phyloP scores from a whole-genome alignment of 1,140 invertebrate genomes.

The Zaprionus ornatus region DNA sequence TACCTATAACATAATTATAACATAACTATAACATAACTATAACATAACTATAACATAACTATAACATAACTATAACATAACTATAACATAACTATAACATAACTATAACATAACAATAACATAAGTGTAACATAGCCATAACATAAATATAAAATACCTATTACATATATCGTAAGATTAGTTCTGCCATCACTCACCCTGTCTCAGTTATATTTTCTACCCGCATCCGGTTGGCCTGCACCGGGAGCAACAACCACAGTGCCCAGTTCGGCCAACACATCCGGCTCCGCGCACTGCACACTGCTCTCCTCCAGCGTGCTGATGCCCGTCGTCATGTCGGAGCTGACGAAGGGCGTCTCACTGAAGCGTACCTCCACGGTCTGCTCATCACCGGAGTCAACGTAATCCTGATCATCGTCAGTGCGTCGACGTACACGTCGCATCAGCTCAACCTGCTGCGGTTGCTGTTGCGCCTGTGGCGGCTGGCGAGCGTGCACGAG shows the following conservation, averaged over 20 bases:
- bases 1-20: no score
- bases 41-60: no score
- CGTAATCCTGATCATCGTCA: constrained; percentile 69
- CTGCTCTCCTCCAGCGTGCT: constrained; percentile 68
- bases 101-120: no score
- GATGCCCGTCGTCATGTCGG: constrained; percentile 71
- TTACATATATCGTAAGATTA: no score
- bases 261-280: constrained; percentile 37
- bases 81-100: no score
- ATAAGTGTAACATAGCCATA: no score
- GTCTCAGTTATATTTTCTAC: constrained; percentile 65
- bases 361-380: constrained; percentile 78
- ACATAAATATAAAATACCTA: no score
- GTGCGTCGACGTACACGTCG: constrained; percentile 47
- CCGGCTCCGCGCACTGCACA: constrained; percentile 36
- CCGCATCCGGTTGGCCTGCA: constrained; percentile 18
- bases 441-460: constrained; percentile 57
- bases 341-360: constrained; percentile 80
- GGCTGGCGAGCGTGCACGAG: constrained; percentile 62
- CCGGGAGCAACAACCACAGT: constrained; percentile 5
- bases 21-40: no score
- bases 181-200: constrained; percentile 59
- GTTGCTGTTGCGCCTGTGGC: constrained; percentile 37
- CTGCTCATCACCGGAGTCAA: constrained; percentile 77
- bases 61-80: no score